phyloP scores from a whole-genome alignment of 30 jellyfish, hydroid and myxozoan species.

The Nemopilema nomurai region DNA sequence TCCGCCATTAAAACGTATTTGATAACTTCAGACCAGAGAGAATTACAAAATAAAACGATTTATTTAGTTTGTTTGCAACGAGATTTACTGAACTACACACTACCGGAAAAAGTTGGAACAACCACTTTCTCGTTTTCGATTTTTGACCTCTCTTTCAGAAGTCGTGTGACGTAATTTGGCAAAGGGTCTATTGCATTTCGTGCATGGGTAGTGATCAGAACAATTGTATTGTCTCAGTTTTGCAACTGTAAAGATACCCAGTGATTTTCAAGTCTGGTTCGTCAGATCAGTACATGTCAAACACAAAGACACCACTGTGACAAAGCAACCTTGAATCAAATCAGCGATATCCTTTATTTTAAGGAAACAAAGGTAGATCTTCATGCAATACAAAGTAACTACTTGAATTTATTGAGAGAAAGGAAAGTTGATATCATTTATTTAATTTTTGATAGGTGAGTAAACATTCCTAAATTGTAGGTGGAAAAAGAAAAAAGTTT shows the following conservation, averaged over 20 bases:
- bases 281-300: constrained; percentile 2
- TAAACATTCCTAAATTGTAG: not conserved
- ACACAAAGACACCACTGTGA: constrained; percentile 10
- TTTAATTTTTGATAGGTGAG: constrained; percentile 5
- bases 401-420: constrained; percentile 11
- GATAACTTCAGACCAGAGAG: not conserved
- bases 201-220: constrained; percentile 29
- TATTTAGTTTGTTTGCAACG: not conserved
- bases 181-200: constrained; percentile 17
- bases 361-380: constrained; percentile 1
- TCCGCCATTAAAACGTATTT: not conserved
- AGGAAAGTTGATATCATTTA: constrained; percentile 13
- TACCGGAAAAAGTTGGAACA: not conserved
- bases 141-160: not conserved
- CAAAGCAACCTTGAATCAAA: constrained; percentile 27
- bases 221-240: not conserved
- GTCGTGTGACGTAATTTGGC: not conserved
- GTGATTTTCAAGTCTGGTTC: constrained; percentile 5
- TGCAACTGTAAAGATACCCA: constrained; percentile 7
- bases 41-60: not conserved
- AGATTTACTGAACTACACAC: not conserved
- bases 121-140: not conserved
- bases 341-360: constrained; percentile 22
- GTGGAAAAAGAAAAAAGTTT: not conserved
- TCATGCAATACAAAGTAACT: constrained; percentile 6